Evolutionary conservation across 2,888 invertebrate species (phyloP), one percentile per base, ranked within the genome.

Genomic region (Tipula lateralis): DNA sequence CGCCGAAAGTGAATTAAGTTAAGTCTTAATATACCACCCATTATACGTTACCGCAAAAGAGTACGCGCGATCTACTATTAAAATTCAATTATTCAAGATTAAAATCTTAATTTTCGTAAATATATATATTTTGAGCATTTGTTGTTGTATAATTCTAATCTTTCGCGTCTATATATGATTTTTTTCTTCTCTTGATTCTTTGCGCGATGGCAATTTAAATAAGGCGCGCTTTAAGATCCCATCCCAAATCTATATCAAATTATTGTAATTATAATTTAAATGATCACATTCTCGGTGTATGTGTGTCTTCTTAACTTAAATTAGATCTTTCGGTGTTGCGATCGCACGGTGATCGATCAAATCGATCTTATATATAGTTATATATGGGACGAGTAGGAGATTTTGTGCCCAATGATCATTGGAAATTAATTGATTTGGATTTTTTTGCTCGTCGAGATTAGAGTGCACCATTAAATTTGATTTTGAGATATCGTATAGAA

Each of bases 251-350:
- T 66, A 66, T 66, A 66, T 24, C 66, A 66, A 66, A 66, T 66
- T 66, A 66, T 66, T 66, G 66, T 66, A 66, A 66, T 66, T 66
- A 66, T 66, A 66, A 66, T 66, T 66, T 66, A 66, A 66, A 66
- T 9, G 66, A 66, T 66, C 66, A 7, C 44, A 16, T n/a, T 44
- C 4, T 44, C 44, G 9, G 24, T 9, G 66, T 66, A 24, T 66
- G 66, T 66, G 24, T 24, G 24, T 66, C 66, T 66, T 66, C 66
- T 24, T 66, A 66, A 66, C 9, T n/a, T 9, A 7, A 0, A 66
- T 66, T 16, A 44, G 44, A 16, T 44, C 12, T n/a, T 16, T 2
- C 7, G 6, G 9, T 12, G 39, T 39, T 39, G 39, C 13, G n/a
- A 39, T 39, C 39, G 9, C n/a, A n/a, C n/a, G n/a, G n/a, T n/a